Evolutionary conservation across 2,113 vertebrate genomes (phyloP).

Genomic region (Trogon surrucura): DNA sequence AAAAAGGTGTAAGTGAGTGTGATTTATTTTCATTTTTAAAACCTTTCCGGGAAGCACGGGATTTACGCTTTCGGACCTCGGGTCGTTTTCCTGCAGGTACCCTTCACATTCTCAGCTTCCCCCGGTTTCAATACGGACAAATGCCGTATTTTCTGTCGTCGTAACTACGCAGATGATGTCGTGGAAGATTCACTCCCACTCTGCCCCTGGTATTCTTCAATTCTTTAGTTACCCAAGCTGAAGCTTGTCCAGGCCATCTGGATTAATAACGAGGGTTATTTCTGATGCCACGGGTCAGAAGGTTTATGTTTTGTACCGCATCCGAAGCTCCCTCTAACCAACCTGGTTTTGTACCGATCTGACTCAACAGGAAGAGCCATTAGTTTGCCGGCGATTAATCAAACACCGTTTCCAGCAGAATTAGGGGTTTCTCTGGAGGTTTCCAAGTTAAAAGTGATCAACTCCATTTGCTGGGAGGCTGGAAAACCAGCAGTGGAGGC

Average conservation of each 20-base stretch:
- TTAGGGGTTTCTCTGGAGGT: constrained; percentile 11
- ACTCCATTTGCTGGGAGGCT: background rate
- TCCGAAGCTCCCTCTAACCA: constrained; percentile 8
- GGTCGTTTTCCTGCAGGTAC: background rate
- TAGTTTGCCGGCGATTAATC: constrained; percentile 19
- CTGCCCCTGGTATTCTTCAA: background rate
- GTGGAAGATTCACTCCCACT: background rate
- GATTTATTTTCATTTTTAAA: background rate
- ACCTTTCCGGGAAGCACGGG: fast-evolving
- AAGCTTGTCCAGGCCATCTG: background rate
- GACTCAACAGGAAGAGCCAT: constrained; percentile 50
- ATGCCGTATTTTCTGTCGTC: background rate
- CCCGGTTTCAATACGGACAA: background rate
- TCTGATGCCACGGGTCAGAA: background rate
- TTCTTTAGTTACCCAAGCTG: background rate
- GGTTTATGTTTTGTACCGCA: background rate
- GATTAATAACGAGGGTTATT: background rate
- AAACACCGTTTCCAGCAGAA: constrained; percentile 29
- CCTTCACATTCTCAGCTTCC: background rate
- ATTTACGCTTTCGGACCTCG: background rate
- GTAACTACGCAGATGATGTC: background rate
- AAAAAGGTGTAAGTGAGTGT: constrained; percentile 86
- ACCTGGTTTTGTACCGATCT: background rate
- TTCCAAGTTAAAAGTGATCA: background rate
- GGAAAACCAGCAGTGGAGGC: background rate